phyloP scores from a whole-genome alignment of 2,797 vertebrate species.

The Avahi laniger region DNA sequence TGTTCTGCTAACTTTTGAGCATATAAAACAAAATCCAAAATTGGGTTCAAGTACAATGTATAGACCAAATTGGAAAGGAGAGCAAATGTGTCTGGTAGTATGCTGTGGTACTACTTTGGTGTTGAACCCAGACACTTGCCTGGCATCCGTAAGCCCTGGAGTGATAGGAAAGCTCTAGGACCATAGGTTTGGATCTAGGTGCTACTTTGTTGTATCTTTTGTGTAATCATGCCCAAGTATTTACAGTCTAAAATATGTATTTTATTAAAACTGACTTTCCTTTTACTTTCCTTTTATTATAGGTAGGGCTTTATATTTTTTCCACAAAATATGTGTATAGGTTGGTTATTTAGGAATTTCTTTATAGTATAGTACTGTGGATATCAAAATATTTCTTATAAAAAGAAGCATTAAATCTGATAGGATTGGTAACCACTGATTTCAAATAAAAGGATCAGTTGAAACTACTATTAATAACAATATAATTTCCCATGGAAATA shows the following conservation, averaged over 20 bases:
- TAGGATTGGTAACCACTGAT: conserved; percentile 14
- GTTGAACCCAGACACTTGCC: background rate
- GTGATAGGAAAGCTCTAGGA: background rate
- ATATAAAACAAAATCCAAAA: background rate
- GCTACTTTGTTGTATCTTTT: background rate
- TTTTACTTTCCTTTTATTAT: conserved; percentile 42
- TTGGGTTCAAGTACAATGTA: background rate
- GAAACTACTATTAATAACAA: conserved; percentile 44
- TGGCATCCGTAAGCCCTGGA: background rate
- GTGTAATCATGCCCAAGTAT: background rate
- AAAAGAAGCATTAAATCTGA: background rate
- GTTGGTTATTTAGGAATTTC: conserved; percentile 46
- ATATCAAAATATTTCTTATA: conserved; percentile 47
- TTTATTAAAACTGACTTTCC: conserved; percentile 28
- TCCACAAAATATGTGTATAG: background rate
- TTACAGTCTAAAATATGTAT: background rate
- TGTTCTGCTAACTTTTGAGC: background rate
- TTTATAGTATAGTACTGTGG: background rate
- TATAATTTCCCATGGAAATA: conserved; percentile 2
- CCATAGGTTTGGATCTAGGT: background rate
- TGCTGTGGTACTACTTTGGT: background rate
- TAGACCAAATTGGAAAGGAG: conserved; percentile 14
- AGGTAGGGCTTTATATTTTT: background rate
- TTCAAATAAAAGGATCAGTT: conserved; percentile 24
- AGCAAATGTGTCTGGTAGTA: background rate